Percentiles rank a stretch among this genome's conserved stretches.
Evolutionary conservation across 1,140 invertebrate species (phyloP).

Genomic region (Cyclargus thomasi): DNA sequence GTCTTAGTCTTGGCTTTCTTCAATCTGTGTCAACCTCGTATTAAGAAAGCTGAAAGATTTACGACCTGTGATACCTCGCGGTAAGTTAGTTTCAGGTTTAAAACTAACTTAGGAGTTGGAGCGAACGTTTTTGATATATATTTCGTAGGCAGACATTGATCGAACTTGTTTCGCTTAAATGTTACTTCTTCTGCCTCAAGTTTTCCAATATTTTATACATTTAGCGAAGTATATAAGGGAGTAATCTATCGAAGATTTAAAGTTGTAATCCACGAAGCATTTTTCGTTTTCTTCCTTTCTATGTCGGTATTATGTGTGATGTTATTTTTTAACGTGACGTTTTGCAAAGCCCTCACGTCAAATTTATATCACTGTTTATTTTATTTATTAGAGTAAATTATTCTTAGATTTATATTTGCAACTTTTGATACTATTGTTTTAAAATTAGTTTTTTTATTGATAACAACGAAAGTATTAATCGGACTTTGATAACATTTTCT

Average conservation of each 20-base stretch:
- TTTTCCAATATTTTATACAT: conserved; percentile 14
- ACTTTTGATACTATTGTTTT: too few relatives aligned
- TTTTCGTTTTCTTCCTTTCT: neutral
- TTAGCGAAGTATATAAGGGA: neutral
- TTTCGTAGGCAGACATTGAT: conserved; percentile 14
- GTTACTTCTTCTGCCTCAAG: neutral
- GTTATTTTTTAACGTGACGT: too few relatives aligned
- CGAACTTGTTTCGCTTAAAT: conserved; percentile 15
- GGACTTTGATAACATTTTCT: too few relatives aligned
- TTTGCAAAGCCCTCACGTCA: too few relatives aligned
- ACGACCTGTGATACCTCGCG: conserved; percentile 35
- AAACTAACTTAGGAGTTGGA: conserved; percentile 10
- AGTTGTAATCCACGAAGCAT: neutral
- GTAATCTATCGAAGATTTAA: conserved; percentile 4
- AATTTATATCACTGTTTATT: too few relatives aligned
- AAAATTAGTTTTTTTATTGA: too few relatives aligned
- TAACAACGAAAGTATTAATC: too few relatives aligned
- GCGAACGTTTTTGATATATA: conserved; percentile 18
- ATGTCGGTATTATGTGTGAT: neutral
- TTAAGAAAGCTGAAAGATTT: conserved; percentile 49
- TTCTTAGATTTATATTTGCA: neutral
- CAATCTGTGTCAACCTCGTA: conserved; percentile 37
- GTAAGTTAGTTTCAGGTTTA: conserved; percentile 20
- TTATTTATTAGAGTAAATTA: neutral
- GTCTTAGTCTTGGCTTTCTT: conserved; percentile 36